These are phyloP conservation scores for Solenopsis invicta DNA, from an alignment of 1,140 invertebrate genomes.

Conservation along the genomic window DNA sequence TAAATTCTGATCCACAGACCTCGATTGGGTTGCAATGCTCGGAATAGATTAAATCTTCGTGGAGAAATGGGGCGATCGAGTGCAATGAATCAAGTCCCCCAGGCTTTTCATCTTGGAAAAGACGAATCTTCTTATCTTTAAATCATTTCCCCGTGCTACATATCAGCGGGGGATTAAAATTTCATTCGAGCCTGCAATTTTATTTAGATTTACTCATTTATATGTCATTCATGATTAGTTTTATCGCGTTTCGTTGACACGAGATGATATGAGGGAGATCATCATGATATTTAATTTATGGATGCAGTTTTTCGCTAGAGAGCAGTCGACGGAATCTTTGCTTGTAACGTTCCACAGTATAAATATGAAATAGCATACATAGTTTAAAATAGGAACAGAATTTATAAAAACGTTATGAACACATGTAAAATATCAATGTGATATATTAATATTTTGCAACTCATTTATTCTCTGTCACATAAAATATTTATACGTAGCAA, in stretches of 20 bases:
- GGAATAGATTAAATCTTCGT: slow-evolving; percentile 63
- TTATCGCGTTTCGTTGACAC: not conserved
- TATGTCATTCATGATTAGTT: slow-evolving; percentile 11
- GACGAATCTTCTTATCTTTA: slow-evolving; percentile 35
- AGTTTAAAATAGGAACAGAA: no score
- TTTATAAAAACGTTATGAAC: not conserved
- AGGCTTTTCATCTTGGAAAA: slow-evolving; percentile 48
- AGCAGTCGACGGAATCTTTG: not conserved
- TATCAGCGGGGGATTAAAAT: slow-evolving; percentile 16
- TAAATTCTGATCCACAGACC: slow-evolving; percentile 44
- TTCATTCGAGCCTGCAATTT: slow-evolving; percentile 27
- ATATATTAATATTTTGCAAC: no score
- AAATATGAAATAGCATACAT: not conserved
- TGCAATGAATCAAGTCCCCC: slow-evolving; percentile 39
- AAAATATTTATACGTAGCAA: not conserved
- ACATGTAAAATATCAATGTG: not conserved
- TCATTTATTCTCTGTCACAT: not conserved
- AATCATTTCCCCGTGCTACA: slow-evolving; percentile 34
- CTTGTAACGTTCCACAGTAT: not conserved
- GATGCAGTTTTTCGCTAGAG: not conserved
- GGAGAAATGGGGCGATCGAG: slow-evolving; percentile 63
- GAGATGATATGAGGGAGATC: not conserved
- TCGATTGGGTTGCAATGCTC: slow-evolving; percentile 36
- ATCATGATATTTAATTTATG: slow-evolving; percentile 12
- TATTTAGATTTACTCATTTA: not conserved